Percentiles rank a stretch among this genome's conserved stretches.
These are phyloP conservation scores for Zeus faber DNA, from an alignment of 2,113 vertebrate species.

Conservation along the genomic window DNA sequence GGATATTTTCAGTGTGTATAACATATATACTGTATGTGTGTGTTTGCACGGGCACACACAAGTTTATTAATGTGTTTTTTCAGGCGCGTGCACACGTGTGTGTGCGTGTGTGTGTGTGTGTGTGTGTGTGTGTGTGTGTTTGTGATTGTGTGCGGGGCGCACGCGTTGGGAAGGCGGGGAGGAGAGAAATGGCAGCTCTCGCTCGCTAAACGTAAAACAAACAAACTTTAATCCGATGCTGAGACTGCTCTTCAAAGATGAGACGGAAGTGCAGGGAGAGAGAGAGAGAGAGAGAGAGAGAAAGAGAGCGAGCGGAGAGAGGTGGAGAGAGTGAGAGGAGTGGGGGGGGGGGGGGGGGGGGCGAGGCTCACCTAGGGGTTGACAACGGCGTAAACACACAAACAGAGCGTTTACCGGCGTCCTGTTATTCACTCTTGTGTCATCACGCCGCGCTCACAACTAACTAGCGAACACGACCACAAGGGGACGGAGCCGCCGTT, in stretches of 20 bases:
- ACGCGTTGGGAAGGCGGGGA: slow-evolving; percentile 48
- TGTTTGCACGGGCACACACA: too few relatives aligned
- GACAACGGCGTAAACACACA: slow-evolving; percentile 67
- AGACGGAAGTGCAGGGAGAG: slow-evolving; percentile 42
- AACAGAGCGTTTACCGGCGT: slow-evolving; percentile 70
- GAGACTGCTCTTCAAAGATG: slow-evolving; percentile 71
- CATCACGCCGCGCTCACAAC: slow-evolving; percentile 66
- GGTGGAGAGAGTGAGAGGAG: neutral
- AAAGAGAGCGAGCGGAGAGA: neutral
- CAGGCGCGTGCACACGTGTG: neutral
- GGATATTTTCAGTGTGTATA: too few relatives aligned
- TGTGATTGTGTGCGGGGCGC: slow-evolving; percentile 3
- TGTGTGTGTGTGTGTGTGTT: slow-evolving; percentile 29
- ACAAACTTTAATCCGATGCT: slow-evolving; percentile 73
- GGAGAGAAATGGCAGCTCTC: slow-evolving; percentile 67
- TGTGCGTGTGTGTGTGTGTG: slow-evolving; percentile 49
- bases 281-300: neutral
- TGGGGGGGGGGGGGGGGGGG: neutral
- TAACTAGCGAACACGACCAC: slow-evolving; percentile 59
- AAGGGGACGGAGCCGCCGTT: slow-evolving; percentile 54
- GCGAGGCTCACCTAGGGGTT: slow-evolving; percentile 57
- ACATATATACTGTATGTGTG: too few relatives aligned
- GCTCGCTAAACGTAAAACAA: slow-evolving; percentile 78
- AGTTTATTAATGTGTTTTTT: neutral
- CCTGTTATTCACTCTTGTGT: slow-evolving; percentile 71